Evolutionary conservation across 2,888 invertebrate genomes (phyloP).

Genomic region (Laspeyria flexula): DNA sequence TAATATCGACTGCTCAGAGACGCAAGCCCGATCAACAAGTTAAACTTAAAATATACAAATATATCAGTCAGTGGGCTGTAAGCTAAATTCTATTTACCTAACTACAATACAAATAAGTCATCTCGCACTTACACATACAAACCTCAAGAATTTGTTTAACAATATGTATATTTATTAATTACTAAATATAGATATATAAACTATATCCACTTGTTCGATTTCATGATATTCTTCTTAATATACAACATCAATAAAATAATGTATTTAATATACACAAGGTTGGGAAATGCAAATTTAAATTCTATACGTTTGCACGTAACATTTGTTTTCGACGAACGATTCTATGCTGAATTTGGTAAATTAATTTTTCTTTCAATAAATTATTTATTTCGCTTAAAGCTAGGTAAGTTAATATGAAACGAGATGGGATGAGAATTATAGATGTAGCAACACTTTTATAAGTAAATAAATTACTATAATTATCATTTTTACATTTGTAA

Average conservation of each 20-base stretch:
- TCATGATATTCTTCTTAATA: constrained; percentile 73
- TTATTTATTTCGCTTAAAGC: too few relatives aligned
- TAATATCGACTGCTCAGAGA: constrained; percentile 31
- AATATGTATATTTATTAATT: constrained; percentile 46
- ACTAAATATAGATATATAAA: constrained; percentile 55
- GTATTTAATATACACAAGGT: constrained; percentile 59
- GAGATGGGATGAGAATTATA: too few relatives aligned
- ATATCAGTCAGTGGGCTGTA: constrained; percentile 80
- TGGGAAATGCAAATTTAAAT: constrained; percentile 70
- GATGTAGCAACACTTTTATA: too few relatives aligned
- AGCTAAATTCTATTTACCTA: constrained; percentile 60
- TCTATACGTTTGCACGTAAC: constrained; percentile 47
- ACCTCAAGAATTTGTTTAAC: constrained; percentile 48
- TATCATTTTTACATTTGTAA: too few relatives aligned
- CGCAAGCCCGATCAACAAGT: constrained; percentile 63
- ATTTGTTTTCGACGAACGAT: not conserved
- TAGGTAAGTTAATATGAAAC: too few relatives aligned
- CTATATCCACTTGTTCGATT: constrained; percentile 78
- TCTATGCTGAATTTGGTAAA: not conserved
- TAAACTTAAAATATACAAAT: constrained; percentile 77
- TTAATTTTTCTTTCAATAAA: too few relatives aligned
- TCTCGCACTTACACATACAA: constrained; percentile 39
- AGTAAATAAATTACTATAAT: too few relatives aligned
- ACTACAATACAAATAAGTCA: constrained; percentile 59
- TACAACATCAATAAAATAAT: constrained; percentile 63